phyloP scores from a whole-genome alignment of 2,888 invertebrate species.

The Aporophyla lueneburgensis region DNA sequence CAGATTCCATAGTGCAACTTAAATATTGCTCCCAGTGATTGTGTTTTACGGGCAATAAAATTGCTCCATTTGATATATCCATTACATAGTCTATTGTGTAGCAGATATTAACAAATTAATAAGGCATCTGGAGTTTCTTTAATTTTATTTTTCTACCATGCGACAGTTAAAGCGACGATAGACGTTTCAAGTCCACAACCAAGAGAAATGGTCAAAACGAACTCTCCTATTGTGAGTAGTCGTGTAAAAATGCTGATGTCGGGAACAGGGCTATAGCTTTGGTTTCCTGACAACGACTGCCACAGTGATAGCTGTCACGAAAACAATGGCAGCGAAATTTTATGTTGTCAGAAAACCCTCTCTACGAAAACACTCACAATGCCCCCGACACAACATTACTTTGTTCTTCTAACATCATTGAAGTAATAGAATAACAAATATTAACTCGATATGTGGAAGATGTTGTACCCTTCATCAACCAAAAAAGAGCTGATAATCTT shows the following conservation, averaged over 20 bases:
- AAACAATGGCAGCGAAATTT: not conserved
- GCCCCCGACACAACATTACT: no score
- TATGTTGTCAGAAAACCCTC: no score
- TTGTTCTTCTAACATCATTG: no score
- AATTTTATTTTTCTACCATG: not conserved
- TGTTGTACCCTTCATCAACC: no score
- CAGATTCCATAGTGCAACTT: not conserved
- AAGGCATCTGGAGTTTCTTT: slow-evolving; percentile 29
- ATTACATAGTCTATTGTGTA: slow-evolving; percentile 2
- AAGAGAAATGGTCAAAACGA: not conserved
- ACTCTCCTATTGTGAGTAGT: not conserved
- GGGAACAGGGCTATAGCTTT: not conserved
- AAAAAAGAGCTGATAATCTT: no score
- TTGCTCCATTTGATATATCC: not conserved
- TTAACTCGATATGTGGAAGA: no score
- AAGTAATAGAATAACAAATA: no score
- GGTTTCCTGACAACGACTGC: not conserved
- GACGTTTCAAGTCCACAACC: not conserved
- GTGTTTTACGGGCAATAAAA: not conserved
- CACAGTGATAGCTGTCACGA: not conserved
- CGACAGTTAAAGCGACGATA: not conserved
- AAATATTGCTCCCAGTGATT: slow-evolving; percentile 8
- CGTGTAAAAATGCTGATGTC: no score
- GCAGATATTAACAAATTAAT: slow-evolving; percentile 8
- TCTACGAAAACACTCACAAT: no score